Evolutionary conservation across 2,888 invertebrate species (phyloP), one percentile per base, ranked within the genome.

Genomic region (Leptopterna dolabrata): DNA sequence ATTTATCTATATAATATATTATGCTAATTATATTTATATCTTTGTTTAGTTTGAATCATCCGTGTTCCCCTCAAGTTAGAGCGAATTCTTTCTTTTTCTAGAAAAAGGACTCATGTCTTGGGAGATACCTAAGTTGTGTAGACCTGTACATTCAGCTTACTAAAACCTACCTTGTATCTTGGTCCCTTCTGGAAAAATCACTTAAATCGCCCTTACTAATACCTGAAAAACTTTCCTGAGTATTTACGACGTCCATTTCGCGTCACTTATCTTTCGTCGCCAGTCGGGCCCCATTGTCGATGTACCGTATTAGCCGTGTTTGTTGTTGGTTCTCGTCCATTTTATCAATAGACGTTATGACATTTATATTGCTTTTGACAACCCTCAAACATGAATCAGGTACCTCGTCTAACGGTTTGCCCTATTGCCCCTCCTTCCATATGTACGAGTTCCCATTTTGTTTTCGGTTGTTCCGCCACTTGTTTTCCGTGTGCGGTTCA

Each of bases 251-350:
- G 24, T 24, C 63, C 24, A 63, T 24, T 63, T 24, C 63, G 7
- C 63, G 73, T 73, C 73, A 30, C 36, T 41, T 73, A 73, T 73
- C 73, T 73, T 36, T 73, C 73, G 73, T 73, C 73, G 73, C 30
- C 73, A 73, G 73, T 30, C 73, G 30, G 73, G 36, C 30, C 19
- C 30, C 73, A 73, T 71, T 30, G 73, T 73, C 16, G 27, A 63
- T n/a, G 73, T 41, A 73, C 41, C 73, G 73, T 41, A 73, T 71
- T 71, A 30, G 36, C 30, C 71, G 29, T 73, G 73, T 73, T 73
- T 36, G 36, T 73, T 73, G 73, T 41, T 73, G 36, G 30, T 73
- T 36, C 36, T 73, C 41, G 73, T 41, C 73, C n/a, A 41, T 36
- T 30, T 71, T 73, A 73, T 36, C 73, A 73, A 36, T 36, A 41